A percentile compares a stretch with the other conserved stretches of the same genome.
Conservation (phyloP, 2,113 vertebrate species). For the Tamias sibiricus region DNA sequence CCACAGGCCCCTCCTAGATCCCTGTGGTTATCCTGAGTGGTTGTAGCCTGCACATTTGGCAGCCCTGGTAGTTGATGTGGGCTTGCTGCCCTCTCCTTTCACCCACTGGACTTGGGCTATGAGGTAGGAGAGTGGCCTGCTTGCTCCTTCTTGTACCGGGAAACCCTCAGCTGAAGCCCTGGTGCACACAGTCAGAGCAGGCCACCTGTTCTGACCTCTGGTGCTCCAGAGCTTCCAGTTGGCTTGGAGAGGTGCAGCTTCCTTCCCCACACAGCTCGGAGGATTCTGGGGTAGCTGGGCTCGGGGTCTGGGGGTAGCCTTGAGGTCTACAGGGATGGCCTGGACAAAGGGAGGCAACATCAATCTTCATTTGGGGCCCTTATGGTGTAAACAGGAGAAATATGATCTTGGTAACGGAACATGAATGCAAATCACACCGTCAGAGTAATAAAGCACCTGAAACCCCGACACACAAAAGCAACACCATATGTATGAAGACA, state of each 20-base stretch:
- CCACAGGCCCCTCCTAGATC: background rate
- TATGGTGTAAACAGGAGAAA: slow-evolving; percentile 78
- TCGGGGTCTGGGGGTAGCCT: background rate
- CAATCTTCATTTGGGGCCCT: slow-evolving; percentile 71
- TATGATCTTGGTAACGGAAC: slow-evolving; percentile 66
- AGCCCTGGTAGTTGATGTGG: background rate
- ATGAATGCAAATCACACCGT: slow-evolving; percentile 73
- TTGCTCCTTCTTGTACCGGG: background rate
- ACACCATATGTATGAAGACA: slow-evolving; percentile 85
- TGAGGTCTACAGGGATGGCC: background rate
- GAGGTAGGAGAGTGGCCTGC: rapidly evolving
- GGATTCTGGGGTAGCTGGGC: background rate
- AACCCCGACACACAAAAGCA: slow-evolving; percentile 82
- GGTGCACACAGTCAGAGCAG: background rate
- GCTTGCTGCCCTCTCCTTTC: background rate
- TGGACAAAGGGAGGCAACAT: background rate
- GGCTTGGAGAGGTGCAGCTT: rapidly evolving
- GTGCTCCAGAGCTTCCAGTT: rapidly evolving
- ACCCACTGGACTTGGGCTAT: background rate
- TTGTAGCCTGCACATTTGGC: rapidly evolving
- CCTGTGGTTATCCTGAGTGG: rapidly evolving
- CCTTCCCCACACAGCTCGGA: background rate
- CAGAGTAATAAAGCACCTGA: slow-evolving; percentile 81
- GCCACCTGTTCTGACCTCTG: background rate
- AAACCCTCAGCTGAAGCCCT: background rate